phyloP scores from a whole-genome alignment of 2,888 invertebrate genomes.

The Meteorus colon region DNA sequence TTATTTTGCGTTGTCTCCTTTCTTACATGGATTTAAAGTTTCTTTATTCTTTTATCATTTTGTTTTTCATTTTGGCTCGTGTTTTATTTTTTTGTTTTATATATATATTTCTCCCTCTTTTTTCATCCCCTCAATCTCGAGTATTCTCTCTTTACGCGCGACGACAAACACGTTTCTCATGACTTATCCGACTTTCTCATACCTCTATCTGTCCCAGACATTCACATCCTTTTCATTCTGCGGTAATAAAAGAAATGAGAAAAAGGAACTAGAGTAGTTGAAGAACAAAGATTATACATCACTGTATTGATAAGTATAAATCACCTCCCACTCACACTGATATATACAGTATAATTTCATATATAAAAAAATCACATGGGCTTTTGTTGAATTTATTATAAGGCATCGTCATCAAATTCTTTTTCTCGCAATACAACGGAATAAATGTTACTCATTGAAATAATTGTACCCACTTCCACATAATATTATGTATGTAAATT shows the following conservation, averaged over 20 bases:
- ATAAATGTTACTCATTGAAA: slow-evolving; percentile 17
- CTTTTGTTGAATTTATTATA: not conserved
- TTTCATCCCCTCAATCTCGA: slow-evolving; percentile 39
- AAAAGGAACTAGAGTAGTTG: slow-evolving; percentile 29
- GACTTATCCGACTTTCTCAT: slow-evolving; percentile 16
- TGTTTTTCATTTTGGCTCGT: too few relatives aligned
- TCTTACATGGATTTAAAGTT: slow-evolving; percentile 61
- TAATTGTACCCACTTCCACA: slow-evolving; percentile 4
- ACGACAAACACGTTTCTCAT: slow-evolving; percentile 35
- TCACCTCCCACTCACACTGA: too few relatives aligned
- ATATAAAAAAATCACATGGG: too few relatives aligned
- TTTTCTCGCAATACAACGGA: not conserved
- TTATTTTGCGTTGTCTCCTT: slow-evolving; percentile 32
- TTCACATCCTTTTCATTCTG: not conserved
- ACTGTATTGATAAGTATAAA: too few relatives aligned
- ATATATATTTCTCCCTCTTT: slow-evolving; percentile 32
- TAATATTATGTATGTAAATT: not conserved
- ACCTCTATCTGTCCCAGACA: slow-evolving; percentile 3
- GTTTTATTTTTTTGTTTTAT: not conserved
- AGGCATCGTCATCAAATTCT: not conserved
- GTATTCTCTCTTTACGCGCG: slow-evolving; percentile 31
- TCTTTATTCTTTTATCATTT: slow-evolving; percentile 36
- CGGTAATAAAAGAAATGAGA: slow-evolving; percentile 5
- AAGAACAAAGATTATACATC: too few relatives aligned
- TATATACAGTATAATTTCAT: too few relatives aligned